Conservation (phyloP, 2,888 invertebrate genomes). For the Megamerina dolium region DNA sequence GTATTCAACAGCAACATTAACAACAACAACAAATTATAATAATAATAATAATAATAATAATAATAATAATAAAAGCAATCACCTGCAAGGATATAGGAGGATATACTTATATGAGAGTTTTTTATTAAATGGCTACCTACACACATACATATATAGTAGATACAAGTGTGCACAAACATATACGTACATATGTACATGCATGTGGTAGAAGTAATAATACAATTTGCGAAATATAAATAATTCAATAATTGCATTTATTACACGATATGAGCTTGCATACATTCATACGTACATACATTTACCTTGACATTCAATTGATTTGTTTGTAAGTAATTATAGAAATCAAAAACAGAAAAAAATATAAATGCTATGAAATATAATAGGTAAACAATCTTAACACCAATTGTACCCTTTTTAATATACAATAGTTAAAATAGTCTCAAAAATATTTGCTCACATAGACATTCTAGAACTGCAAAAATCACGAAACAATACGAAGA, state of each 20-base stretch:
- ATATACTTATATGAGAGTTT: too few relatives aligned
- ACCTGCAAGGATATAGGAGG: conserved; percentile 20
- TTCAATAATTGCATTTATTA: conserved; percentile 33
- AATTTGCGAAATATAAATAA: conserved; percentile 39
- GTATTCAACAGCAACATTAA: conserved; percentile 11
- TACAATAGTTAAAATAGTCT: too few relatives aligned
- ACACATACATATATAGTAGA: background rate
- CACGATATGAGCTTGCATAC: conserved; percentile 22
- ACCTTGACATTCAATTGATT: too few relatives aligned
- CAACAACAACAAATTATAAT: conserved; percentile 14
- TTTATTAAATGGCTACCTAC: background rate
- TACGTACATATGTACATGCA: background rate
- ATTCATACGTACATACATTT: too few relatives aligned
- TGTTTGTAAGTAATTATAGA: too few relatives aligned
- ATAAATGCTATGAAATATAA: too few relatives aligned
- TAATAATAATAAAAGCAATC: conserved; percentile 8
- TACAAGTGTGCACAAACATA: background rate
- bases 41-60: conserved; percentile 19
- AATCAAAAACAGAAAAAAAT: too few relatives aligned
- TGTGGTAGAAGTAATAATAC: conserved; percentile 27
- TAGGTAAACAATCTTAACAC: too few relatives aligned
- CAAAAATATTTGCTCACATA: too few relatives aligned
- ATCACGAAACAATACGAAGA: too few relatives aligned
- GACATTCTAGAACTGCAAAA: too few relatives aligned
- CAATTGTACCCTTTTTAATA: too few relatives aligned